Percentiles rank a stretch among this genome's conserved stretches.
phyloP scores from a whole-genome alignment of 2,797 vertebrate species.

The Darevskia nairensis region DNA sequence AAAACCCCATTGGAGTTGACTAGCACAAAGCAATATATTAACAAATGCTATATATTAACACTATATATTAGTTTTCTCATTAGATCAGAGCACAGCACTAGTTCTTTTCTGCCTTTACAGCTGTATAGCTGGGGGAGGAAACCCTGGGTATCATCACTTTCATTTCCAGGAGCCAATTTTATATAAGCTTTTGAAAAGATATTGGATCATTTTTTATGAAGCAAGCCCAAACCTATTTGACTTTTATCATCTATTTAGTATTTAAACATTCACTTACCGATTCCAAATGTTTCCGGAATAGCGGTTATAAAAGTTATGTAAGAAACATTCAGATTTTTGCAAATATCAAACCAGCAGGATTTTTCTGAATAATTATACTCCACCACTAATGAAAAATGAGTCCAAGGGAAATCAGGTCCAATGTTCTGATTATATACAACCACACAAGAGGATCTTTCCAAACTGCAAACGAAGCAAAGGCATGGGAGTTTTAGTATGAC shows the following conservation, averaged over 20 bases:
- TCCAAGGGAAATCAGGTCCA: conserved; percentile 91
- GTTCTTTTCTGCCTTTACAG: not conserved
- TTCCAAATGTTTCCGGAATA: conserved; percentile 69
- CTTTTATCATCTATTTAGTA: conserved; percentile 16
- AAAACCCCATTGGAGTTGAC: too few relatives aligned
- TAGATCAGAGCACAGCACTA: not conserved
- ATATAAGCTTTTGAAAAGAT: conserved; percentile 1
- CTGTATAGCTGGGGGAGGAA: not conserved
- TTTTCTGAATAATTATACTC: conserved; percentile 87
- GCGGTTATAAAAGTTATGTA: conserved; percentile 83
- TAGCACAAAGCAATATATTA: too few relatives aligned
- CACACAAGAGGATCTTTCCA: conserved; percentile 78
- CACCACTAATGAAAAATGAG: conserved; percentile 86
- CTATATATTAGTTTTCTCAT: too few relatives aligned
- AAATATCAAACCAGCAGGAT: conserved; percentile 85
- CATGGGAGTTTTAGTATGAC: conserved; percentile 16
- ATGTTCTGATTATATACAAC: conserved; percentile 85
- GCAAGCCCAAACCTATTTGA: not conserved
- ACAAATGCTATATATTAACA: too few relatives aligned
- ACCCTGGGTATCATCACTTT: not conserved
- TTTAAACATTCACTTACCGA: conserved; percentile 68
- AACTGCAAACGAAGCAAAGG: conserved; percentile 69
- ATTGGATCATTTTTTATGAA: conserved; percentile 28
- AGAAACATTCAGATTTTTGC: conserved; percentile 81
- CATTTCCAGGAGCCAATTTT: not conserved